A percentile compares a stretch with the other conserved stretches of the same genome.
Evolutionary conservation across 1,140 invertebrate genomes (phyloP).

Genomic region (Drosophila murphyi): DNA sequence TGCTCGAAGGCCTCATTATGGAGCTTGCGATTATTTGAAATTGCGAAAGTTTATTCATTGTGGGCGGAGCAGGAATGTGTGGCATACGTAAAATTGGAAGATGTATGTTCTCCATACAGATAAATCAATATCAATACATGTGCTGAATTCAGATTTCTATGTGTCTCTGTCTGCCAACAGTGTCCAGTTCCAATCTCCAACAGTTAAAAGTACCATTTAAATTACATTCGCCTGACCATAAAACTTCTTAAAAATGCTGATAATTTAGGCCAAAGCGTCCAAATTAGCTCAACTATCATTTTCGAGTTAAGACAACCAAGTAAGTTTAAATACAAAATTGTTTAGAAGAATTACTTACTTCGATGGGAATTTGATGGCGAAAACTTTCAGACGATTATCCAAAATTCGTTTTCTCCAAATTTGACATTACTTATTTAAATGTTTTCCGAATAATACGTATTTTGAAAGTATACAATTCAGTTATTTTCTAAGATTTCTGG

Average conservation of each 20-base stretch:
- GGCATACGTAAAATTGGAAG: slow-evolving; percentile 73
- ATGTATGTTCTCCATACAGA: slow-evolving; percentile 64
- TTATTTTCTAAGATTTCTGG: no score
- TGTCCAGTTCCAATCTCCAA: not conserved
- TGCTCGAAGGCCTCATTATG: slow-evolving; percentile 78
- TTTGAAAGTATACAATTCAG: no score
- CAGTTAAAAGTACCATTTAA: slow-evolving; percentile 9
- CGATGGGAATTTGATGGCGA: no score
- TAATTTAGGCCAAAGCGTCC: no score
- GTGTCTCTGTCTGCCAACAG: slow-evolving; percentile 5
- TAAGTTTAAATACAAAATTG: no score
- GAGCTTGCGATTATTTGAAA: slow-evolving; percentile 81
- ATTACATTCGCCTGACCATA: not conserved
- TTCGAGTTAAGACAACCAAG: no score
- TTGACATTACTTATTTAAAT: no score
- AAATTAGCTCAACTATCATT: no score
- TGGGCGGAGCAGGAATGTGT: slow-evolving; percentile 48
- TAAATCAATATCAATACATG: slow-evolving; percentile 80
- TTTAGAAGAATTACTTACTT: no score
- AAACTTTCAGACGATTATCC: no score
- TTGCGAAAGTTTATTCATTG: slow-evolving; percentile 81
- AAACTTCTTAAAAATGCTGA: not conserved
- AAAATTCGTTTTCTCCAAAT: no score
- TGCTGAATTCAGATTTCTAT: slow-evolving; percentile 70
- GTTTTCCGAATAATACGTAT: no score